Conservation (phyloP, 2,113 vertebrate species). For the Cervus canadensis region DNA sequence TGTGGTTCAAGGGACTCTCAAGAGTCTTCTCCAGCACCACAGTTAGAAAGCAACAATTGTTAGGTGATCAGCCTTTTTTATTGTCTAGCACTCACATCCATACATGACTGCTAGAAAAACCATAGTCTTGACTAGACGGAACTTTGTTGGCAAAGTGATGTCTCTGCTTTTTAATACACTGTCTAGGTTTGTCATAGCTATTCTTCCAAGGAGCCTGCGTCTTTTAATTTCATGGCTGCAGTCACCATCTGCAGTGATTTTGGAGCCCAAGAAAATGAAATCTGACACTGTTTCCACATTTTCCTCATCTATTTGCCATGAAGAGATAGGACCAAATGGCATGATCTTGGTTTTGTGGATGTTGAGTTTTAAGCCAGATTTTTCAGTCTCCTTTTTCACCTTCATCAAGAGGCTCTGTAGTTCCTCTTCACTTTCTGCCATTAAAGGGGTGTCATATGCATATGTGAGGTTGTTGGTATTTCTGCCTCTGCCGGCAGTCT, state of each 20-base stretch:
- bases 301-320: neutral
- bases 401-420: neutral
- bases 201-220: neutral
- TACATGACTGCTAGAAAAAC: neutral
- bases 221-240: neutral
- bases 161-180: neutral
- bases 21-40: neutral
- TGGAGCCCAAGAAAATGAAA: neutral
- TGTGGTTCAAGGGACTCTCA: accelerated
- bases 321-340: neutral
- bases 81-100: neutral
- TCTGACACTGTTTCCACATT: neutral
- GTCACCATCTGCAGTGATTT: neutral
- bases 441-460: neutral
- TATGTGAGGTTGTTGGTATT: neutral
- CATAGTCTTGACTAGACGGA: neutral
- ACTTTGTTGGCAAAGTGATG: neutral
- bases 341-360: neutral
- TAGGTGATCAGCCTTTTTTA: neutral
- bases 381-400: neutral
- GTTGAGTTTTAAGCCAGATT: neutral
- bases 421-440: neutral
- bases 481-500: neutral
- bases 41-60: neutral
- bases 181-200: neutral